Conservation (phyloP, 1,140 invertebrate species). For the Cephus cinctus region DNA sequence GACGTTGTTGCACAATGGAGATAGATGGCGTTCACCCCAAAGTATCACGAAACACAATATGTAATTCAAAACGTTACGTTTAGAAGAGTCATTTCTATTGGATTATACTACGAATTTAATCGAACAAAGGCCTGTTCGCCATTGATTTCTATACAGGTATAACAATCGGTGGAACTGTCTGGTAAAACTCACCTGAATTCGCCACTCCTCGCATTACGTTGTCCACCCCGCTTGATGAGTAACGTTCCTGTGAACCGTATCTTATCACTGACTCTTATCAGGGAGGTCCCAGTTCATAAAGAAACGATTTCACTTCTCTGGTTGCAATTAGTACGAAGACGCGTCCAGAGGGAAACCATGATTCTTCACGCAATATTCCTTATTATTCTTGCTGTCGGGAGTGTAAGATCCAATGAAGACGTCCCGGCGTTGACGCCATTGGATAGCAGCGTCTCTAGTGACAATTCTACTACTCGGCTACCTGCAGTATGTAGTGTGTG, state of each 20-base stretch:
- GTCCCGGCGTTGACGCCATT: background rate
- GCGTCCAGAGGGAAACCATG: background rate
- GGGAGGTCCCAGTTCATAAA: constrained; percentile 5
- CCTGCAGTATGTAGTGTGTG: constrained; percentile 17
- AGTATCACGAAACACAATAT: too few species aligned
- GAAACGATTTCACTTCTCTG: background rate
- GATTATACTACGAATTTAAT: too few species aligned
- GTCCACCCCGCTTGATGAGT: constrained; percentile 21
- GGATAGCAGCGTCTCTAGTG: too few species aligned
- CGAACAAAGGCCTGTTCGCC: too few species aligned
- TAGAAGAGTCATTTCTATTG: too few species aligned
- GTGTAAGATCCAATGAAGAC: background rate
- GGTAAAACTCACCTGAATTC: too few species aligned
- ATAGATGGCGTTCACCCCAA: too few species aligned
- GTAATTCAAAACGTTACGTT: too few species aligned
- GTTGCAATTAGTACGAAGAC: background rate
- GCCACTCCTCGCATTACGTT: constrained; percentile 5
- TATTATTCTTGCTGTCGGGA: background rate
- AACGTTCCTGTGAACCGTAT: constrained; percentile 22
- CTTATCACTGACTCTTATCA: constrained; percentile 25
- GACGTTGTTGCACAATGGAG: too few species aligned
- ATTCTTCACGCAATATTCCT: background rate
- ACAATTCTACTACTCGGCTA: too few species aligned
- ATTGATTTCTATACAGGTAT: too few species aligned
- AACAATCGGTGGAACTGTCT: too few species aligned